Evolutionary conservation across 1,140 invertebrate species (phyloP).

Genomic region (Copidosoma floridanum): DNA sequence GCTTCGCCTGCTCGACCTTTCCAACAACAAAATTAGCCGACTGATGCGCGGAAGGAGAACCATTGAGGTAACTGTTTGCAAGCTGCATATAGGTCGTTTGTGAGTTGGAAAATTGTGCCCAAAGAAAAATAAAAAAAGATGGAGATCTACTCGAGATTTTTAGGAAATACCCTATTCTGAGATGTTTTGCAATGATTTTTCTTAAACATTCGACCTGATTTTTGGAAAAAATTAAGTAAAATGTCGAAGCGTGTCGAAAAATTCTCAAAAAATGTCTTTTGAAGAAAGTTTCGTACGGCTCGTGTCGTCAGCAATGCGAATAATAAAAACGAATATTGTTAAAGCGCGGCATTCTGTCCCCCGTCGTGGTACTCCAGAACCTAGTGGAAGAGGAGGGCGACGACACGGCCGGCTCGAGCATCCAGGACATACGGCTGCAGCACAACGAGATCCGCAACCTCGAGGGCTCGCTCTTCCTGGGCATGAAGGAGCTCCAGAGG

Average conservation of each 20-base stretch:
- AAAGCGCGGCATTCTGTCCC: constrained; percentile 19
- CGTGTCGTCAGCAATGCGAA: no score
- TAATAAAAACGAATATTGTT: constrained; percentile 8
- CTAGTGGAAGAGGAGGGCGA: constrained; percentile 66
- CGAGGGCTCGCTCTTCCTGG: constrained; percentile 69
- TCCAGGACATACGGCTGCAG: constrained; percentile 70
- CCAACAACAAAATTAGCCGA: constrained; percentile 69
- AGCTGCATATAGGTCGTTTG: no score
- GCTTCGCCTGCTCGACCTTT: constrained; percentile 69
- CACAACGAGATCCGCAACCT: constrained; percentile 69
- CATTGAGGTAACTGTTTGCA: constrained; percentile 67
- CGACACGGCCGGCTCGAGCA: constrained; percentile 56
- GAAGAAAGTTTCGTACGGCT: no score
- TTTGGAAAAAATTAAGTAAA: no score
- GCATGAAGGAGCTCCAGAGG: constrained; percentile 68
- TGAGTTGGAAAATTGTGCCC: no score
- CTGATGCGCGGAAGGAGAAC: constrained; percentile 60
- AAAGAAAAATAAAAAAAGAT: no score
- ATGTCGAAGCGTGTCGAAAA: no score
- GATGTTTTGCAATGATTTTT: no score
- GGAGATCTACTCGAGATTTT: no score
- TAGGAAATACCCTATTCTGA: no score
- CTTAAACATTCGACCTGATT: no score
- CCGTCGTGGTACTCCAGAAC: constrained; percentile 57
- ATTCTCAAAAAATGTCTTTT: no score